phyloP scores from a whole-genome alignment of 2,888 invertebrate genomes.

The Sacculina carcini region DNA sequence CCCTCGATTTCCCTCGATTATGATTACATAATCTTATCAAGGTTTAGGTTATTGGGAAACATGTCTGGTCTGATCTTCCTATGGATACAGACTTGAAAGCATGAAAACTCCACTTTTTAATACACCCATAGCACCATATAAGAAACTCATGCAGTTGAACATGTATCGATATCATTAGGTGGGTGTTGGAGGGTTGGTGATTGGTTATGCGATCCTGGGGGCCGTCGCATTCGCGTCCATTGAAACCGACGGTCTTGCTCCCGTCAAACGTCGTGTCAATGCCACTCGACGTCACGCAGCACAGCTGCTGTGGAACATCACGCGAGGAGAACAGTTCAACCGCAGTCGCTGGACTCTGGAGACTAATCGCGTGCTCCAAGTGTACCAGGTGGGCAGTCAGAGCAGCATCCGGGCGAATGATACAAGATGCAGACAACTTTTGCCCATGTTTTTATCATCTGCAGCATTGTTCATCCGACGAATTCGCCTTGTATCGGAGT shows the following conservation, averaged over 20 bases:
- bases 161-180: conserved; percentile 13
- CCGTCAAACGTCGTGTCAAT: conserved; percentile 21
- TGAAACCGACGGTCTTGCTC: conserved; percentile 30
- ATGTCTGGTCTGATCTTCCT: too few species aligned
- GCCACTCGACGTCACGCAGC: conserved; percentile 25
- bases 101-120: too few species aligned
- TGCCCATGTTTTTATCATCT: too few species aligned
- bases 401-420: conserved; percentile 35
- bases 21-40: too few species aligned
- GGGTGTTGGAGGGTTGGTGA: conserved; percentile 62
- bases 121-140: too few species aligned
- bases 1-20: too few species aligned
- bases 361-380: conserved; percentile 14
- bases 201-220: conserved; percentile 60
- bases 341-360: conserved; percentile 18
- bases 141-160: not conserved
- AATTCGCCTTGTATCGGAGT: too few species aligned
- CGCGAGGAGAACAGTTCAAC: conserved; percentile 28
- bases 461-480: too few species aligned
- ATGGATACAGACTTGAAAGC: too few species aligned
- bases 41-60: too few species aligned
- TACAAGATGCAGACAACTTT: conserved; percentile 5
- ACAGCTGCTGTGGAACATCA: conserved; percentile 36
- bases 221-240: conserved; percentile 54
- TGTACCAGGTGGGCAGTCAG: conserved; percentile 27